A percentile compares a stretch with the other conserved stretches of the same genome.
Conservation (phyloP, 2,888 invertebrate genomes). For the Leucoptera coffeella region DNA sequence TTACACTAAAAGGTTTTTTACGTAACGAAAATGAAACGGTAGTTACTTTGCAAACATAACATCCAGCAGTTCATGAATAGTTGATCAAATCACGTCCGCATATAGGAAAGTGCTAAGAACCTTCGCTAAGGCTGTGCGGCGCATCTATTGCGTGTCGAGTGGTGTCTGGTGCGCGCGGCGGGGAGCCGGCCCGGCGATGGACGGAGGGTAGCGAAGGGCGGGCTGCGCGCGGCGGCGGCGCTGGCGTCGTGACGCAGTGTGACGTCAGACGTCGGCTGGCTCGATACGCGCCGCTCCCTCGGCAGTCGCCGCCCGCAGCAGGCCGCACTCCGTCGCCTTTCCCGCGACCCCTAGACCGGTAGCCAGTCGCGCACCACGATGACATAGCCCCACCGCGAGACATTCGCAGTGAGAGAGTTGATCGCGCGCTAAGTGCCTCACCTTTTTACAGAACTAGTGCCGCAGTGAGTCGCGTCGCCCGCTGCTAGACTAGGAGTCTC, state of each 20-base stretch:
- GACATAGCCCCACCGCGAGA: constrained; percentile 49
- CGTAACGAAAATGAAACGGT: too few relatives aligned
- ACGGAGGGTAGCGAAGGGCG: constrained; percentile 14
- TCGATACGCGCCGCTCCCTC: constrained; percentile 57
- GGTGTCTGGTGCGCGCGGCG: constrained; percentile 16
- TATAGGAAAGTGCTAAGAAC: too few relatives aligned
- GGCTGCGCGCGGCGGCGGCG: constrained; percentile 39
- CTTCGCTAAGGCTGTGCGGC: too few relatives aligned
- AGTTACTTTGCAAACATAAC: too few relatives aligned
- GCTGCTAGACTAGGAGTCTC: constrained; percentile 43
- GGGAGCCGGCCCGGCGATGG: constrained; percentile 14
- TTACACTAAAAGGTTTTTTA: too few relatives aligned
- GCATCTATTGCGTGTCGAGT: too few relatives aligned
- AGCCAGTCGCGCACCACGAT: constrained; percentile 47
- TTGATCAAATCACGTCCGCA: too few relatives aligned
- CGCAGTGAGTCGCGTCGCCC: constrained; percentile 35
- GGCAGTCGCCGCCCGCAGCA: constrained; percentile 43
- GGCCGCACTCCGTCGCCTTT: constrained; percentile 34
- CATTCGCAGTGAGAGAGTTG: too few relatives aligned
- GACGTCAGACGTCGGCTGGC: constrained; percentile 65
- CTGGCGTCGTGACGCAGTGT: constrained; percentile 60
- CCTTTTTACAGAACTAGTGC: constrained; percentile 49
- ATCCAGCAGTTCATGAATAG: too few relatives aligned
- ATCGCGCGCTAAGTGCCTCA: too few relatives aligned
- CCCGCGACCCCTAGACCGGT: constrained; percentile 41